Evolutionary conservation across 2,888 invertebrate genomes (phyloP).

Genomic region (Galeopsomyia nigrocyanea): DNA sequence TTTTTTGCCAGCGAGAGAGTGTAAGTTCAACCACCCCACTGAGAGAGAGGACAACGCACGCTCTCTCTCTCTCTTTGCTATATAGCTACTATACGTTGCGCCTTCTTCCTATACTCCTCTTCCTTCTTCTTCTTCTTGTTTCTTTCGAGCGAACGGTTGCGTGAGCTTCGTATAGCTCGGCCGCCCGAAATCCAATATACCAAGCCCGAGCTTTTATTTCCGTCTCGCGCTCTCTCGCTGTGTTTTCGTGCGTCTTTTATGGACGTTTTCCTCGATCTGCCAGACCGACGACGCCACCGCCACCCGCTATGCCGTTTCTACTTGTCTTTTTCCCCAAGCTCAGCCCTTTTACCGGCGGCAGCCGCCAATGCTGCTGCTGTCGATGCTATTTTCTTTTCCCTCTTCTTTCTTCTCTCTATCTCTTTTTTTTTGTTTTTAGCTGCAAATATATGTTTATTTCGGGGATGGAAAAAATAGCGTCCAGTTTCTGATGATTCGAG

Average conservation of each 20-base stretch:
- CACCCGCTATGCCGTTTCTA: neutral
- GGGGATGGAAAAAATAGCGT: too few species aligned
- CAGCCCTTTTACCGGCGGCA: neutral
- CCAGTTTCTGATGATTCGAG: too few species aligned
- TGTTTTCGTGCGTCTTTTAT: too few species aligned
- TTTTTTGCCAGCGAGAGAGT: conserved; percentile 57
- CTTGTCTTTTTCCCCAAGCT: neutral
- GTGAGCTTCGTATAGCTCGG: conserved; percentile 4
- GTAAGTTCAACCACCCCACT: conserved; percentile 62
- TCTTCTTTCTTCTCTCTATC: conserved; percentile 5
- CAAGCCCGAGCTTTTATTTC: conserved; percentile 16
- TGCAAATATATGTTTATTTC: neutral
- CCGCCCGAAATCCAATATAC: conserved; percentile 38
- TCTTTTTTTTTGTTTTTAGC: conserved; percentile 13
- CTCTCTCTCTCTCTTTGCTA: conserved; percentile 42
- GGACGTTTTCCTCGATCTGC: too few species aligned
- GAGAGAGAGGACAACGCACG: conserved; percentile 57
- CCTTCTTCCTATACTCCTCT: too few species aligned
- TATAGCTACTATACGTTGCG: too few species aligned
- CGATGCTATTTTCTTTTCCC: too few species aligned
- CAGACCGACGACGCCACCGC: too few species aligned
- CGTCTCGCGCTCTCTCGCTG: conserved; percentile 22
- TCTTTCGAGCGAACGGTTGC: too few species aligned
- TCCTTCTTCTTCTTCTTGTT: too few species aligned
- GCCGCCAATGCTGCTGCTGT: too few species aligned